A percentile compares a stretch with the other conserved stretches of the same genome.
Evolutionary conservation across 2,797 vertebrate genomes (phyloP).

Genomic region (Leptodactylus fallax): DNA sequence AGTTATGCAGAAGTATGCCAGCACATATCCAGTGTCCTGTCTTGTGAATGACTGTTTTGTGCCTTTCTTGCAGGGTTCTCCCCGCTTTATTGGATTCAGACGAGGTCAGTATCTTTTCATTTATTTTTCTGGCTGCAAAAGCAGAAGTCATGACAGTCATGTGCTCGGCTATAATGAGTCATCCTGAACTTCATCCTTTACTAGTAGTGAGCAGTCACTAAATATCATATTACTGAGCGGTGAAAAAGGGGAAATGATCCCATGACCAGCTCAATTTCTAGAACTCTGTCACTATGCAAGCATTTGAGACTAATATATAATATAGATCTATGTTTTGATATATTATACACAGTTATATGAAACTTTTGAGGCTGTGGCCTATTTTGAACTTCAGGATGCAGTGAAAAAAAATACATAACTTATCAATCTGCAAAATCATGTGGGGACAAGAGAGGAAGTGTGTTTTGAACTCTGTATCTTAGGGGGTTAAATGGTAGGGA

Average conservation of each 20-base stretch:
- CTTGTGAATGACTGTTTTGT: background rate
- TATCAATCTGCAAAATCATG: no score
- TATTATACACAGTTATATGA: no score
- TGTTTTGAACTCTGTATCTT: no score
- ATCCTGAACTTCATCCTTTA: background rate
- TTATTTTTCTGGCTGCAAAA: conserved; percentile 13
- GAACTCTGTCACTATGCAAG: no score
- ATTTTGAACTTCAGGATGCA: no score
- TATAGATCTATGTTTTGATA: no score
- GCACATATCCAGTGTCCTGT: background rate
- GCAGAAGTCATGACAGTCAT: conserved; percentile 47
- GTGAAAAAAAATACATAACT: no score
- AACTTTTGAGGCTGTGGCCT: no score
- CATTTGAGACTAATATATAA: no score
- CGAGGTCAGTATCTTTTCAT: conserved; percentile 77
- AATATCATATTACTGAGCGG: background rate
- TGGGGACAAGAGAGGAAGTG: no score
- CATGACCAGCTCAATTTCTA: no score
- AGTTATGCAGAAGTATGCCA: background rate
- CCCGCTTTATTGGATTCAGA: conserved; percentile 84
- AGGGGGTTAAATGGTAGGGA: no score
- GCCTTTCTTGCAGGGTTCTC: conserved; percentile 74
- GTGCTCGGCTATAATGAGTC: conserved; percentile 32
- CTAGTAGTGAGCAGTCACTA: background rate
- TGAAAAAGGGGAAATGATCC: background rate